Percentiles rank a stretch among this genome's conserved stretches.
Evolutionary conservation across 2,113 vertebrate genomes (phyloP).

Genomic region (Oceanodroma tethys): DNA sequence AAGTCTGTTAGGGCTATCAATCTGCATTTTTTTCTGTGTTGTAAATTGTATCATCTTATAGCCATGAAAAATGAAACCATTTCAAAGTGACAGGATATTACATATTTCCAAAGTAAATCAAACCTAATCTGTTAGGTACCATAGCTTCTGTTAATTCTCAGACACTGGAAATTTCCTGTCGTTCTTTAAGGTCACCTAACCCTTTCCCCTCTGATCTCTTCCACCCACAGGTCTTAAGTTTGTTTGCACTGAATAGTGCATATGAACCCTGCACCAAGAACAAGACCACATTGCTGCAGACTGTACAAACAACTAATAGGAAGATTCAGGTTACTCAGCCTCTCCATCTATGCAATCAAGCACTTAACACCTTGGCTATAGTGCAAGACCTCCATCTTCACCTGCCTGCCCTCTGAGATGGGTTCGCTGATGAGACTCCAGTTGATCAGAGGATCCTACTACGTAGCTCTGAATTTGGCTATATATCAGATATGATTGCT

Average conservation of each 20-base stretch:
- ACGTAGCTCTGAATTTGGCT: not conserved
- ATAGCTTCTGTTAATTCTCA: not conserved
- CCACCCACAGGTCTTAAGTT: not conserved
- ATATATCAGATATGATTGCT: accelerated
- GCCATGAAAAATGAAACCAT: slow-evolving; percentile 1
- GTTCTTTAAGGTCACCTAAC: not conserved
- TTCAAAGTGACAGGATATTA: not conserved
- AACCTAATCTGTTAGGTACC: not conserved
- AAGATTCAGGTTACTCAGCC: not conserved
- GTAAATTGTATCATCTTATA: not conserved
- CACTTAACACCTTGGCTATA: not conserved
- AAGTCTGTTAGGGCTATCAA: not conserved
- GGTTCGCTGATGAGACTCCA: not conserved
- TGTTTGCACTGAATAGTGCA: not conserved
- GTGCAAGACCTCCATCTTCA: not conserved
- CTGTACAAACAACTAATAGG: not conserved
- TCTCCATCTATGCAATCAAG: not conserved
- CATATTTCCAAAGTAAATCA: not conserved
- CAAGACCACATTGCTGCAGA: not conserved
- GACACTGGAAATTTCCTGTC: not conserved
- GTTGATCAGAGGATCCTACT: not conserved
- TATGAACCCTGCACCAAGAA: not conserved
- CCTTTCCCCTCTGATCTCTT: not conserved
- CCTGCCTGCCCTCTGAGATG: not conserved
- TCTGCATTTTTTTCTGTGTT: not conserved